Evolutionary conservation across 2,888 invertebrate species (phyloP), one percentile per base, ranked within the genome.

Genomic region (Erannis defoliaria): DNA sequence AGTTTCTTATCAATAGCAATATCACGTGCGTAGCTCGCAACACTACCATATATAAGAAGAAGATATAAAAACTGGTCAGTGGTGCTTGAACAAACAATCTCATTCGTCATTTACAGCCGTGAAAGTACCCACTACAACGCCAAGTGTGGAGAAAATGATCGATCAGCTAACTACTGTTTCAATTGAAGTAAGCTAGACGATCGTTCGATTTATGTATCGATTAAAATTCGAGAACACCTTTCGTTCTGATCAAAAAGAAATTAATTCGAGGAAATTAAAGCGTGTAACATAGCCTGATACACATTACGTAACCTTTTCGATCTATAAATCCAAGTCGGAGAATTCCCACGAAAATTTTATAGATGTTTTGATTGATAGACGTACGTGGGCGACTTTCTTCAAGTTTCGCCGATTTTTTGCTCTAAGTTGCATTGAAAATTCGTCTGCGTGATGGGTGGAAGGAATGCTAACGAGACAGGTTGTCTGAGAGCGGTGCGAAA

Each of bases 91-190:
- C 75, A 80, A 82, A 81, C 75, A 80, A 75, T 76, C 75, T 77
- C 70, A 77, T 73, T 73, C 73, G 73, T 84, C 80, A 80, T 75
- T 26, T 76, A 76, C 66, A 54, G 67, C 54, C 71, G 84, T 75
- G 84, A 85, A 85, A 85, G 85, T 82, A 84, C 82, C 76, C 77
- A 75, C 77, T 74, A 76, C 70, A 76, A 82, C 76, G 80, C 78
- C 74, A 73, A 74, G 72, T 68, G 67, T 64, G 70, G 58, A 74
- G 80, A 82, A 80, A 84, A 82, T 82, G 78, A 85, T 83, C 75
- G 80, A 85, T 83, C 78, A 73, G 68, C 70, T 53, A 71, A 46
- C 76, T 77, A 77, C 77, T 78, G 81, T 77, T 76, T 74, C 76
- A 73, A 64, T 75, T 72, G 70, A 75, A 72, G 66, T 60, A 62